Conservation (phyloP, 2,888 invertebrate species). For the Cacoxenus indagator region DNA sequence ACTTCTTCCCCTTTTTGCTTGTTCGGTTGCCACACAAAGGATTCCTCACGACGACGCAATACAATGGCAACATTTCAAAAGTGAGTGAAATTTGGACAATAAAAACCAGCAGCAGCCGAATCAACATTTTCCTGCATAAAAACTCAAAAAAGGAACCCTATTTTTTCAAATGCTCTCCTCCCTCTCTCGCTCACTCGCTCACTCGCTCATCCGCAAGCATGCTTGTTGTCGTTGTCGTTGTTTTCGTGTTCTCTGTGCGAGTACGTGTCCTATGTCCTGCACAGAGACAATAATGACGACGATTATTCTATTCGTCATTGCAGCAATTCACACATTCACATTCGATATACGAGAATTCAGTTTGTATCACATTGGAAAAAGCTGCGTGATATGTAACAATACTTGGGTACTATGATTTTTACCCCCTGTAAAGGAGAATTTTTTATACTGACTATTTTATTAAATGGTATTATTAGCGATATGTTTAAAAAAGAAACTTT, state of each 20-base stretch:
- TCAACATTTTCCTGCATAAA: slow-evolving; percentile 7
- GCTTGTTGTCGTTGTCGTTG: not conserved
- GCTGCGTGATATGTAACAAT: slow-evolving; percentile 9
- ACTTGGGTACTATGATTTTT: not conserved
- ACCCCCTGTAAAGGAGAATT: too few relatives aligned
- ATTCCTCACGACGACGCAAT: slow-evolving; percentile 6
- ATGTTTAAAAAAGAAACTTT: too few relatives aligned
- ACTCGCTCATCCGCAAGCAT: not conserved
- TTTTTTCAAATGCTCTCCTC: slow-evolving; percentile 2
- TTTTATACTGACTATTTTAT: too few relatives aligned
- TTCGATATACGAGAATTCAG: not conserved
- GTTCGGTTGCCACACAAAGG: slow-evolving; percentile 4
- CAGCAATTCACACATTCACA: slow-evolving; percentile 30
- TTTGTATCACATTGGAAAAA: slow-evolving; percentile 18
- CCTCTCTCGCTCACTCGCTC: not conserved
- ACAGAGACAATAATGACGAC: not conserved
- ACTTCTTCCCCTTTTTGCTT: slow-evolving; percentile 28
- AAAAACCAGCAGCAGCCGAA: slow-evolving; percentile 11
- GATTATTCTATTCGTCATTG: slow-evolving; percentile 41
- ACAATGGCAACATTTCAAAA: slow-evolving; percentile 60
- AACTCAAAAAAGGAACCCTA: slow-evolving; percentile 18
- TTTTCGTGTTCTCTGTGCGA: not conserved
- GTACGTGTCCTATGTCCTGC: not conserved
- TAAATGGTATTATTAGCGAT: too few relatives aligned
- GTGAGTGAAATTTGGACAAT: slow-evolving; percentile 19